Evolutionary conservation across 2,113 vertebrate genomes (phyloP), one percentile per base, ranked within the genome.

Genomic region (Alexandromys fortis): DNA sequence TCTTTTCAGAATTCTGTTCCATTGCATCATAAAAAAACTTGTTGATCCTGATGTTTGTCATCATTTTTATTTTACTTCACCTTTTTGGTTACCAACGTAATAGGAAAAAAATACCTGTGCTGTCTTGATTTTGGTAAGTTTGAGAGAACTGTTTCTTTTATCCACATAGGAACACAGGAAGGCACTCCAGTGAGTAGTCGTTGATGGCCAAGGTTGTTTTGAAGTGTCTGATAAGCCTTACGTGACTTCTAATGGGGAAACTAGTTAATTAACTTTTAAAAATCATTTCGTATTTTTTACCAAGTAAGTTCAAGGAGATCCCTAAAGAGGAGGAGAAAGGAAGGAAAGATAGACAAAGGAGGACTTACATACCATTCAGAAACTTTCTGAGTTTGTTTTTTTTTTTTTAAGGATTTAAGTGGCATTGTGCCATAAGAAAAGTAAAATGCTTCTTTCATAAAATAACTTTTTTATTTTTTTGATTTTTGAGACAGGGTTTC

Each of bases 1-100:
- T 77, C 55, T 86, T 45, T 4, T 52, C 67, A 42, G 61, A 22
- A 68, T 94, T 17, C 83, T 96, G 81, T 42, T 92, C 49, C 47
- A 68, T 91, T 78, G 72, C 33, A 61, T 93, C 93, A 16, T 85
- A 79, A 87, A 90, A 47, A 87, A 90, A 86, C 35, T 67, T 87
- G n/a, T 33, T 76, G 65, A 67, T 87, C 58, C 42, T 85, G 85
- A 86, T 87, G 30, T 92, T 75, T 75, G 55, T 89, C 65, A 68
- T 81, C 61, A 12, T 79, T 94, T 94, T 93, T 76, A 52, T 79
- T 94, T 96, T 89, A 42, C 92, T 94, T 95, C 91, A 55, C 35
- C 52, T 26, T 42, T 92, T 91, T 96, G 22, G 85, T 38, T 96
- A 58, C 82, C 30, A 96, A 47, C 86, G 73, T 94, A 75, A 95